Evolutionary conservation across 2,888 invertebrate species (phyloP).

Genomic region (Fragum sueziense): DNA sequence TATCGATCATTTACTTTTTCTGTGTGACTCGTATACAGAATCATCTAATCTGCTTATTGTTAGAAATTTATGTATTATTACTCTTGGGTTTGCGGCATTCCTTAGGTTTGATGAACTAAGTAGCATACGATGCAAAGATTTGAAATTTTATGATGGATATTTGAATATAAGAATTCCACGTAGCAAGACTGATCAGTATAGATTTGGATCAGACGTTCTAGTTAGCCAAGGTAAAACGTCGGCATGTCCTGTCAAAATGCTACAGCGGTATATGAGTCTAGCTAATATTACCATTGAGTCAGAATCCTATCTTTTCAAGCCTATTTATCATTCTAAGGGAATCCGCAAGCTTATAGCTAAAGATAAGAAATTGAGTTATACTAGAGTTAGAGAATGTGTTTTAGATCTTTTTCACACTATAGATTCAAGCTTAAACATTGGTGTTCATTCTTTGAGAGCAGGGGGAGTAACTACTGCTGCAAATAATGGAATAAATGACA

Average conservation of each 20-base stretch:
- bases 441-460: constrained; percentile 43
- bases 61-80: constrained; percentile 37
- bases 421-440: constrained; percentile 26
- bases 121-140: constrained; percentile 32
- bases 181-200: constrained; percentile 61
- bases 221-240: constrained; percentile 47
- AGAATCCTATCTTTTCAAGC: constrained; percentile 46
- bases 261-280: constrained; percentile 37
- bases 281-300: background rate
- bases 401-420: constrained; percentile 6
- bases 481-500: constrained; percentile 26
- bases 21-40: constrained; percentile 30
- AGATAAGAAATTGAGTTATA: constrained; percentile 48
- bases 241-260: constrained; percentile 55
- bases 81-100: constrained; percentile 8
- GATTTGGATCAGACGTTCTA: constrained; percentile 45
- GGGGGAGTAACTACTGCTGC: constrained; percentile 30
- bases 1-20: constrained; percentile 25
- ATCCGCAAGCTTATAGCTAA: constrained; percentile 42
- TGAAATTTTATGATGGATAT: no score
- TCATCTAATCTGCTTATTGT: constrained; percentile 24
- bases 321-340: constrained; percentile 40
- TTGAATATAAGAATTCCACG: no score
- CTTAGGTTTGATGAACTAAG: constrained; percentile 18
- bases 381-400: constrained; percentile 21